phyloP scores from a whole-genome alignment of 2,113 vertebrate species.

The Eulemur rufifrons region DNA sequence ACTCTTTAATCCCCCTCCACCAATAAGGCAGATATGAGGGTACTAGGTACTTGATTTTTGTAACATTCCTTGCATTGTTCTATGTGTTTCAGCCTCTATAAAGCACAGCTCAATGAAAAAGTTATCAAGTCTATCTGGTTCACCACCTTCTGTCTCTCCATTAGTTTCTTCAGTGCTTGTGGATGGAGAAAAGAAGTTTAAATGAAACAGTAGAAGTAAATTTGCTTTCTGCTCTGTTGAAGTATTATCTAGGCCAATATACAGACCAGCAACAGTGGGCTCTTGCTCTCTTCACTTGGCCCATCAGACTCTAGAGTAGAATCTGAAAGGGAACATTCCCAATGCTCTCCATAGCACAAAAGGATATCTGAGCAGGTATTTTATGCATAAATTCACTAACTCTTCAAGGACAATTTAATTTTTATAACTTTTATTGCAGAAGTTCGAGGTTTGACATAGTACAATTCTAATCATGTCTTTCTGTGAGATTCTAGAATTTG shows the following conservation, averaged over 20 bases:
- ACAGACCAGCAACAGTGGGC: background rate
- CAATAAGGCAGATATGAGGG: background rate
- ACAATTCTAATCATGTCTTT: background rate
- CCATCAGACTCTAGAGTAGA: background rate
- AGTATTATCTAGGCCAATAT: background rate
- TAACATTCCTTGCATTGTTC: background rate
- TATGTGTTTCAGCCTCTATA: background rate
- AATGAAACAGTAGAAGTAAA: background rate
- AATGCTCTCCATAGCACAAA: background rate
- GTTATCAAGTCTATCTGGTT: background rate
- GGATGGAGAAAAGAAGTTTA: background rate
- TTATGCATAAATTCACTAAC: background rate
- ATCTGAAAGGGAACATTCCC: background rate
- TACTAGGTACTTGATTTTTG: background rate
- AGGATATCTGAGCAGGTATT: background rate
- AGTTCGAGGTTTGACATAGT: background rate
- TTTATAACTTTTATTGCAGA: background rate
- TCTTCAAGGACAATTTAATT: conserved; percentile 1
- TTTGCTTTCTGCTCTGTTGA: background rate
- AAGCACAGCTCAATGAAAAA: background rate
- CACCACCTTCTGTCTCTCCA: background rate
- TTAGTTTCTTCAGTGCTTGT: background rate
- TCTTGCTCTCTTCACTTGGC: background rate
- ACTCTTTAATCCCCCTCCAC: background rate
- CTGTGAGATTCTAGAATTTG: conserved; percentile 21